Conservation (phyloP, 2,888 invertebrate species). For the Diploptera punctata region DNA sequence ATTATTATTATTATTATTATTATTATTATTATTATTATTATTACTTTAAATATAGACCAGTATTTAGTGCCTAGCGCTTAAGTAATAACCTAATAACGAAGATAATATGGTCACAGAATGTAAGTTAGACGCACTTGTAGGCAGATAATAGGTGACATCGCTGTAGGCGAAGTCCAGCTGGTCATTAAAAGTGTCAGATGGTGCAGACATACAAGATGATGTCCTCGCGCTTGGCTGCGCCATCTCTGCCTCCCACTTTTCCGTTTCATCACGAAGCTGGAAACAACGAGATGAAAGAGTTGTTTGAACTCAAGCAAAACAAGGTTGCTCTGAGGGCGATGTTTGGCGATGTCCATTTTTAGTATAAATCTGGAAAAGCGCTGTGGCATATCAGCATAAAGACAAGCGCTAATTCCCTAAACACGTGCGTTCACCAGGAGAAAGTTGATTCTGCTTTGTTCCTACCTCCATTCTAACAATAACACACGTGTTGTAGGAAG, state of each 20-base stretch:
- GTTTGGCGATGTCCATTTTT: constrained; percentile 4
- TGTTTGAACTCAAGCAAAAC: constrained; percentile 30
- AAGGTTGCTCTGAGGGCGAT: background rate
- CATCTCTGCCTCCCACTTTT: background rate
- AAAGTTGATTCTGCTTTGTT: constrained; percentile 12
- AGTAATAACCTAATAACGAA: too few relatives aligned
- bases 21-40: too few relatives aligned
- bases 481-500: too few relatives aligned
- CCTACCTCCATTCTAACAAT: too few relatives aligned
- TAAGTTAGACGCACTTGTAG: too few relatives aligned
- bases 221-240: constrained; percentile 11
- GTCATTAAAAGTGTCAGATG: background rate
- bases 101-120: too few relatives aligned
- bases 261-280: constrained; percentile 22
- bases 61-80: too few relatives aligned
- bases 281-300: constrained; percentile 29
- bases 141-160: too few relatives aligned
- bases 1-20: too few relatives aligned
- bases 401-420: background rate
- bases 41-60: too few relatives aligned
- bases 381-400: constrained; percentile 14
- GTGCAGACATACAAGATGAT: background rate
- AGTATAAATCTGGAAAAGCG: constrained; percentile 22
- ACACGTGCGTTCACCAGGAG: constrained; percentile 1
- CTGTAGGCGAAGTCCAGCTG: too few relatives aligned